Evolutionary conservation across 2,797 vertebrate genomes (phyloP).

Genomic region (Gephyroberyx darwinii): DNA sequence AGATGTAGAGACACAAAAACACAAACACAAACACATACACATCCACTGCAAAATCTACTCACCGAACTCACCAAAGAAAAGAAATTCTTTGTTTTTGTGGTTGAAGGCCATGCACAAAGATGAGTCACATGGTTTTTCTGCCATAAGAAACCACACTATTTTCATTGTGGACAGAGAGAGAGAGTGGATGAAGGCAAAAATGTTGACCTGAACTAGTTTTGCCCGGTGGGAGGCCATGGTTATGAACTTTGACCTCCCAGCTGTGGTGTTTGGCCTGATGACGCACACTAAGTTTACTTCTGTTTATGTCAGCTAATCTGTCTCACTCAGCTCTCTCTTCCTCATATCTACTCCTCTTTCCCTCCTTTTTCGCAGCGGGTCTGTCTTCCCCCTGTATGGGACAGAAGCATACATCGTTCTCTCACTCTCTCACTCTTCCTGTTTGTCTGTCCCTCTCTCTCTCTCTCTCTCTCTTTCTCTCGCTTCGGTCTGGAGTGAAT

Average conservation of each 20-base stretch:
- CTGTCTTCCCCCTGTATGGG: constrained; percentile 10
- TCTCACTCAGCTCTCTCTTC: constrained; percentile 22
- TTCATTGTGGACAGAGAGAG: constrained; percentile 37
- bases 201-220: constrained; percentile 24
- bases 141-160: constrained; percentile 28
- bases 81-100: constrained; percentile 62
- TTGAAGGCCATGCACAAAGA: constrained; percentile 34
- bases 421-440: constrained; percentile 14
- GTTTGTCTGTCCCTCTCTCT: constrained; percentile 9
- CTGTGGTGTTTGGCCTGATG: constrained; percentile 36
- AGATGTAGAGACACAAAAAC: neutral
- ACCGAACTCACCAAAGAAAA: constrained; percentile 46
- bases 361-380: neutral
- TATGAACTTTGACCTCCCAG: constrained; percentile 51
- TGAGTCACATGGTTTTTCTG: constrained; percentile 46
- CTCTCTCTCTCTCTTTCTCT: constrained; percentile 29
- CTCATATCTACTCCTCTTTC: constrained; percentile 3
- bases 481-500: constrained; percentile 66
- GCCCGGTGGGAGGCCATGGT: constrained; percentile 30
- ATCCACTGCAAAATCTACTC: constrained; percentile 12
- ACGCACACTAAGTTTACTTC: constrained; percentile 24
- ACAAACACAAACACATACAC: neutral
- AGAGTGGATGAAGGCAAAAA: constrained; percentile 29
- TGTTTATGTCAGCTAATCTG: constrained; percentile 40
- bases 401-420: neutral